These are phyloP conservation scores for Microhierax caerulescens DNA, from an alignment of 2,797 vertebrate species.

Conservation along the genomic window DNA sequence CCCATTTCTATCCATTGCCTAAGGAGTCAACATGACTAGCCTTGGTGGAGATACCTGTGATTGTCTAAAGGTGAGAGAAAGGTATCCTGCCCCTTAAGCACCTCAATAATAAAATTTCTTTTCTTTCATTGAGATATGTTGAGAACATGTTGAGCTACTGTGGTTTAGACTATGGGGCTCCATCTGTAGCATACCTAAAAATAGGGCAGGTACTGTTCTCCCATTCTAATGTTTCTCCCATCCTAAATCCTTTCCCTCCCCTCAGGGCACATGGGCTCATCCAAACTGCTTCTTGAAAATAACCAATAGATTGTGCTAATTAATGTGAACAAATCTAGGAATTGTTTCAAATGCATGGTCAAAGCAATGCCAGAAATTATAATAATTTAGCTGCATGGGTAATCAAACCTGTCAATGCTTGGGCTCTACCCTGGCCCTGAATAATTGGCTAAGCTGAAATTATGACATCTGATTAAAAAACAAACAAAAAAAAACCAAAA, in stretches of 20 bases:
- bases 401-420: neutral
- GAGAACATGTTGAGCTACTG: neutral
- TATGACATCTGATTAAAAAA: neutral
- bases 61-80: neutral
- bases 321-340: neutral
- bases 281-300: neutral
- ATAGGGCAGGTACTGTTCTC: neutral
- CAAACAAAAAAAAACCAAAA: too few relatives aligned
- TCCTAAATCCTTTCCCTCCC: neutral
- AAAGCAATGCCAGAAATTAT: neutral
- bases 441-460: neutral
- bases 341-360: neutral
- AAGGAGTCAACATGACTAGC: neutral
- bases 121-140: neutral
- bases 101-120: neutral
- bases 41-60: neutral
- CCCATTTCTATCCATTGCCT: neutral
- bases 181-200: neutral
- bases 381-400: neutral
- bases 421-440: neutral
- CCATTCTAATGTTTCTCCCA: too few relatives aligned
- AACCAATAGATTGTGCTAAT: neutral
- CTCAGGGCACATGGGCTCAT: neutral
- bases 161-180: rapidly evolving
- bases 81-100: neutral